phyloP scores from a whole-genome alignment of 35 echinoderm and acorn worm species.

The Acanthaster planci region DNA sequence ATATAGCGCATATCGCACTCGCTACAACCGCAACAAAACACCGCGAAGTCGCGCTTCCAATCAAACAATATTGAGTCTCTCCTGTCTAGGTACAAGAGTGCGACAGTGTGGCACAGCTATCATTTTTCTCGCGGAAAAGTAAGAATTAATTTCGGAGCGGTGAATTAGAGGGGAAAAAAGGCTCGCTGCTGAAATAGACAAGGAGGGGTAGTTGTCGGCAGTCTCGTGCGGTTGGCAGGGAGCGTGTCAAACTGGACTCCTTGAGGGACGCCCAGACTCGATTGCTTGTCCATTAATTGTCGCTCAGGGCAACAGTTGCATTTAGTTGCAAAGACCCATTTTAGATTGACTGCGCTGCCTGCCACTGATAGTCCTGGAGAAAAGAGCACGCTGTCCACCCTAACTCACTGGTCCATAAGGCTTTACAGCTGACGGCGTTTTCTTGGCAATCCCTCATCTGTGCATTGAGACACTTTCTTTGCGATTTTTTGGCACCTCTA shows the following conservation, averaged over 20 bases:
- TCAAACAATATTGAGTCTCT: neutral
- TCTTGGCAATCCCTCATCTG: too few relatives aligned
- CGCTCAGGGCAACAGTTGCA: slow-evolving; percentile 1
- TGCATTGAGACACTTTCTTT: too few relatives aligned
- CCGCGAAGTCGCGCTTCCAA: slow-evolving; percentile 5
- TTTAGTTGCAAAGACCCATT: neutral
- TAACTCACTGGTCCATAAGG: too few relatives aligned
- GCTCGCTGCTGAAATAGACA: neutral
- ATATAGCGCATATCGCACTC: neutral
- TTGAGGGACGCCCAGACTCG: neutral
- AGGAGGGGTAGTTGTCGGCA: neutral
- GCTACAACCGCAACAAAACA: neutral
- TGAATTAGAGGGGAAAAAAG: neutral
- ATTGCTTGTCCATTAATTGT: slow-evolving; percentile 8
- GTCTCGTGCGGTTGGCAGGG: neutral
- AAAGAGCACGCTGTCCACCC: too few relatives aligned
- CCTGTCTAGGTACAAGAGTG: neutral
- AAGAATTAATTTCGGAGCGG: neutral
- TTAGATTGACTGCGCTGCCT: neutral
- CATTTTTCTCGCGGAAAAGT: slow-evolving; percentile 11
- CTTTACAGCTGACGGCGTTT: too few relatives aligned
- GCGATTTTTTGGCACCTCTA: too few relatives aligned
- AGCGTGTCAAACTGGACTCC: neutral
- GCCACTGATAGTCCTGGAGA: neutral
- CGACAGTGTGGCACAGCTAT: neutral